Evolutionary conservation across 2,113 vertebrate species (phyloP), one percentile per base, ranked within the genome.

Genomic region (Holacanthus passer): DNA sequence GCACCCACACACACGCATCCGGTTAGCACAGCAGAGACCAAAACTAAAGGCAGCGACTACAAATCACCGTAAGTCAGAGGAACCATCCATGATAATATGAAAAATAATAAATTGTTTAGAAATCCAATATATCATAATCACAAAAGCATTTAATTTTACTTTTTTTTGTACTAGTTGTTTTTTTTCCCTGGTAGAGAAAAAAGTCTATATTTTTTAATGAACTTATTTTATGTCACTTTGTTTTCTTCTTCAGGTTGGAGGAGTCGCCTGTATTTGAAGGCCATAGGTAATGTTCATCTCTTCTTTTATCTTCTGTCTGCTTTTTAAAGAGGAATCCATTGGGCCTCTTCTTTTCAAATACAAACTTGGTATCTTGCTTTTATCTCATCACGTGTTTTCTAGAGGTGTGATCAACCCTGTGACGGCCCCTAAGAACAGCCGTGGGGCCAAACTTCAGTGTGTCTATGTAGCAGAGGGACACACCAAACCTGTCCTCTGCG

Each of bases 341-440:
- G 7, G 8, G 22, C 39, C 2, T 16, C 24, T 45, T 53, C 22
- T 53, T 69, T 8, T 53, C 3, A 70, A 43, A 35, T n/a, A 17
- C 9, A 60, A 52, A 85, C 10, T 27, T 22, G 27, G 0, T 29
- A 24, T 17, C 29, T 59, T 8, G 5, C n/a, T 69, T 6, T 37
- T 3, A 0, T 27, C 70, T 13, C 69, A 1, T 73, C 9, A 2
- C 56, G 13, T 71, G 35, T 60, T 2, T 62, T 79, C 3, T 6
- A 99, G 98, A 93, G 97, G 97, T 24, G 95, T 98, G 86, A 98
- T 99, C 92, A 98, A 97, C 86, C 95, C 97, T 1, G 96, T 96
- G 86, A 91, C 96, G 29, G 80, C 94, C 50, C 88, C 94, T 11
- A 98, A 96, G 85, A 95, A 84, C 69, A 83, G 89, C 81, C 92